Percentiles rank a stretch among this genome's conserved stretches.
phyloP scores from a whole-genome alignment of 1,140 invertebrate species.

The Drosophila hydei region DNA sequence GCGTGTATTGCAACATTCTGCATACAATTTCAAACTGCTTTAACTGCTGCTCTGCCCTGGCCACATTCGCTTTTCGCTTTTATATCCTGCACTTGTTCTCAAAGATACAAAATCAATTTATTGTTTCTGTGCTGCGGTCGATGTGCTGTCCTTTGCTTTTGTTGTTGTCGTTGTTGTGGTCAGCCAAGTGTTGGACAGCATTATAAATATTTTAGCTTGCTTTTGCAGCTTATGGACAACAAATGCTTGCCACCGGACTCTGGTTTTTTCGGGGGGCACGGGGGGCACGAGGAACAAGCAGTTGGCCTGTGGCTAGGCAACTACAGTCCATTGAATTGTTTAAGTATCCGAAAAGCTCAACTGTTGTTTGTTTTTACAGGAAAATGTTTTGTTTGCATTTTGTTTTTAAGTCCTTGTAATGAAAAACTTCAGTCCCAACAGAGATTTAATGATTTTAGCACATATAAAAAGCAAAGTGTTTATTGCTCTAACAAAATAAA shows the following conservation, averaged over 20 bases:
- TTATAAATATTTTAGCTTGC: slow-evolving; percentile 55
- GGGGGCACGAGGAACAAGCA: not conserved
- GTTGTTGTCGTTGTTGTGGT: slow-evolving; percentile 33
- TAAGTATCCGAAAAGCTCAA: slow-evolving; percentile 43
- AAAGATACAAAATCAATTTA: slow-evolving; percentile 57
- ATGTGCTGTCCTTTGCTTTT: slow-evolving; percentile 23
- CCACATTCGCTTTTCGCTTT: not conserved
- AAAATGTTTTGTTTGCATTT: slow-evolving; percentile 23
- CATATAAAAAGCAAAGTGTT: slow-evolving; percentile 13
- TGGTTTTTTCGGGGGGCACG: not conserved
- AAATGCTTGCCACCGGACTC: slow-evolving; percentile 18
- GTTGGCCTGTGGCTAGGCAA: not conserved
- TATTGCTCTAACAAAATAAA: slow-evolving; percentile 7
- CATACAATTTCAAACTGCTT: slow-evolving; percentile 7
- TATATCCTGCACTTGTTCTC: slow-evolving; percentile 28
- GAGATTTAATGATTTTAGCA: slow-evolving; percentile 22
- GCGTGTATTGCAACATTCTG: slow-evolving; percentile 50
- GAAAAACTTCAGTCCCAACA: slow-evolving; percentile 35
- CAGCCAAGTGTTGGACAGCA: slow-evolving; percentile 54
- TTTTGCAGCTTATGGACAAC: slow-evolving; percentile 46
- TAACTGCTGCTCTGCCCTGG: not conserved
- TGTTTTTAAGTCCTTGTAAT: slow-evolving; percentile 36
- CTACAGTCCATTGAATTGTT: slow-evolving; percentile 48
- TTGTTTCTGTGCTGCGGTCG: slow-evolving; percentile 45
- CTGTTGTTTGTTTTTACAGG: slow-evolving; percentile 34